Evolutionary conservation across 2,113 vertebrate genomes (phyloP).

Genomic region (Dipodomys merriami): DNA sequence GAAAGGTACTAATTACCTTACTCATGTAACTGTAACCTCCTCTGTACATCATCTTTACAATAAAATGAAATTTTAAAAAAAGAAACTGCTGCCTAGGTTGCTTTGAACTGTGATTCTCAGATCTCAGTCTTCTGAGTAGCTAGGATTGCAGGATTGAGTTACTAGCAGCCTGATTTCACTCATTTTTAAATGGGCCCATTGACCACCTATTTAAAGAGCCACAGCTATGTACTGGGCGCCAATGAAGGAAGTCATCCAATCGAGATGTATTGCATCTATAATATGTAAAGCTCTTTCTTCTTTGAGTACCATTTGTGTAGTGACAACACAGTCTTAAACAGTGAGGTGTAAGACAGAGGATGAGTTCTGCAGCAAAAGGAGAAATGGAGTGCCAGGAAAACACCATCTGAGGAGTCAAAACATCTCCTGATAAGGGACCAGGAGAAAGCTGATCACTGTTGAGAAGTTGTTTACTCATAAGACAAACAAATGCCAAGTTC

Average conservation of each 20-base stretch:
- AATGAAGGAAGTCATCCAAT: not conserved
- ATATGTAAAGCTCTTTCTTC: not conserved
- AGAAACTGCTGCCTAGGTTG: too few relatives aligned
- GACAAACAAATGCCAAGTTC: not conserved
- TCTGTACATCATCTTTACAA: too few relatives aligned
- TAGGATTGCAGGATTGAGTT: too few relatives aligned
- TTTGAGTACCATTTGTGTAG: not conserved
- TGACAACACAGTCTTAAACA: not conserved
- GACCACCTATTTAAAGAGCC: conserved; percentile 18
- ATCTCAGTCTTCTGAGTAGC: too few relatives aligned
- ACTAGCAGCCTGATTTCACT: not conserved
- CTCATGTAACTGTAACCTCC: too few relatives aligned
- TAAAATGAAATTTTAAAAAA: too few relatives aligned
- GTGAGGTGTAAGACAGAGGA: not conserved
- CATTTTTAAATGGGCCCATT: not conserved
- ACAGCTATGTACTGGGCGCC: too few relatives aligned
- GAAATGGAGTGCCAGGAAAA: not conserved
- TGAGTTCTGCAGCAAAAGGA: not conserved
- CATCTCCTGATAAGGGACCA: not conserved
- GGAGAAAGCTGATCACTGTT: not conserved
- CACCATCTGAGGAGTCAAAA: not conserved
- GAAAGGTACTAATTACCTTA: too few relatives aligned
- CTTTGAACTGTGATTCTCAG: too few relatives aligned
- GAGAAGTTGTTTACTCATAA: not conserved
- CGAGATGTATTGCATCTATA: not conserved